Conservation (phyloP, 2,797 vertebrate genomes). For the Thaleichthys pacificus region DNA sequence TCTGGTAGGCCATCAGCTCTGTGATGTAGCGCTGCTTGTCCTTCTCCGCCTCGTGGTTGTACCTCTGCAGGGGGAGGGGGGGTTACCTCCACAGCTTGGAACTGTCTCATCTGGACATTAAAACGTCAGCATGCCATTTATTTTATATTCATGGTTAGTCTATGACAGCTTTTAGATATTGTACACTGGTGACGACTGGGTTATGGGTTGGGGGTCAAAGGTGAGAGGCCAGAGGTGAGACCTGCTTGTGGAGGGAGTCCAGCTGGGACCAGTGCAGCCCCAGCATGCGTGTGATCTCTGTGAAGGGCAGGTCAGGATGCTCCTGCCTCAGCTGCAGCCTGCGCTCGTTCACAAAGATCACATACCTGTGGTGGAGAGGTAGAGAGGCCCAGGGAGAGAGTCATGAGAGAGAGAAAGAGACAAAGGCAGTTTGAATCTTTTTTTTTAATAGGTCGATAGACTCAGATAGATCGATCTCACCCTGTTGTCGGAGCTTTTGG, state of each 20-base stretch:
- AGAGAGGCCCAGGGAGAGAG: no score
- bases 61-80: slow-evolving; percentile 23
- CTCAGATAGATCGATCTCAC: slow-evolving; percentile 6
- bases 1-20: slow-evolving; percentile 27
- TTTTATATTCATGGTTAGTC: no score
- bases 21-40: slow-evolving; percentile 30
- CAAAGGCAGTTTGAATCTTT: no score
- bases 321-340: slow-evolving; percentile 38
- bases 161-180: neutral
- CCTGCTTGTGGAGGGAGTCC: slow-evolving; percentile 39
- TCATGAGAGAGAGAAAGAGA: neutral
- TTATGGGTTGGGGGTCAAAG: no score
- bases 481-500: slow-evolving; percentile 35
- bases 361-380: slow-evolving; percentile 31
- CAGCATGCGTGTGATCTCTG: slow-evolving; percentile 40
- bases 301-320: slow-evolving; percentile 43
- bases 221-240: neutral
- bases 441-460: no score
- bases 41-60: slow-evolving; percentile 11
- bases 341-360: slow-evolving; percentile 42
- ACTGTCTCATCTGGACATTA: no score
- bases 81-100: neutral
- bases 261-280: slow-evolving; percentile 35
- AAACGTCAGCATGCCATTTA: no score
- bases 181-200: neutral